Evolutionary conservation across 1,140 invertebrate genomes (phyloP).

Genomic region (Drosophila auraria): DNA sequence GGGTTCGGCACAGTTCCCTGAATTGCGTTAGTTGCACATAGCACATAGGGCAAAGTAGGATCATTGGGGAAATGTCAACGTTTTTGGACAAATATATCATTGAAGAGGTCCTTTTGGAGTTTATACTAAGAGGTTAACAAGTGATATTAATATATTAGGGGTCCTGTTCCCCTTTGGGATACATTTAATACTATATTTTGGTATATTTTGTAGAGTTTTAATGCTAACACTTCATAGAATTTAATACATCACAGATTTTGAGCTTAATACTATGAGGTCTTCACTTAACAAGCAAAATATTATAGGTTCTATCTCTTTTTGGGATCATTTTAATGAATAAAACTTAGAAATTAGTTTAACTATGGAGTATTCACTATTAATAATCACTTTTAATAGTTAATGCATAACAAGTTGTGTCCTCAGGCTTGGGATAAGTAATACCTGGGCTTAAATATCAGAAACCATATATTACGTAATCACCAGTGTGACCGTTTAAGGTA

Average conservation of each 20-base stretch:
- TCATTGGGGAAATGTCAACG: conserved; percentile 5
- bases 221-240: too few relatives aligned
- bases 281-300: too few relatives aligned
- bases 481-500: too few relatives aligned
- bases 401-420: too few relatives aligned
- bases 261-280: too few relatives aligned
- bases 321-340: neutral
- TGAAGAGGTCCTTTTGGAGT: too few relatives aligned
- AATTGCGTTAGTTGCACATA: conserved; percentile 18
- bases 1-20: conserved; percentile 57
- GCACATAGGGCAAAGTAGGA: conserved; percentile 6
- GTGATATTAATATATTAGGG: neutral
- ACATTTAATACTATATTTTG: neutral
- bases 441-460: too few relatives aligned
- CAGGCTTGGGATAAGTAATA: too few relatives aligned
- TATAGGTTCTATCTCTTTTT: neutral
- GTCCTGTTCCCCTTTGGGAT: neutral
- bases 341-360: neutral
- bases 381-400: too few relatives aligned
- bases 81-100: neutral
- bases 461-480: too few relatives aligned
- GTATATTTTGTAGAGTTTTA: neutral
- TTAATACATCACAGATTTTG: neutral
- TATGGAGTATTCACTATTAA: neutral
- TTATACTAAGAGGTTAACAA: neutral